These are phyloP conservation scores for Dallia pectoralis DNA, from an alignment of 2,797 vertebrate genomes.

Conservation along the genomic window DNA sequence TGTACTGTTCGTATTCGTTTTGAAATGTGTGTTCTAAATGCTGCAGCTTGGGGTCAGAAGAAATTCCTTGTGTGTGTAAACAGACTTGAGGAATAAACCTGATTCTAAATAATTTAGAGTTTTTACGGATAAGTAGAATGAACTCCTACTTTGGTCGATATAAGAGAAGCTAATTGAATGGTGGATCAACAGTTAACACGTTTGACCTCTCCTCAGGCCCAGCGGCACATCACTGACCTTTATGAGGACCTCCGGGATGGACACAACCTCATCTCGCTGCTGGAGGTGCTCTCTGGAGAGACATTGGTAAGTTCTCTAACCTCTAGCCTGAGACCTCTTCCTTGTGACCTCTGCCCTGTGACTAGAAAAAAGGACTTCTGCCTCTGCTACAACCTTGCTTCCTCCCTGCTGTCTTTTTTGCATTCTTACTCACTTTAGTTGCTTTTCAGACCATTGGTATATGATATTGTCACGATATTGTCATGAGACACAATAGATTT, in stretches of 20 bases:
- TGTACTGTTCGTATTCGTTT: too few species aligned
- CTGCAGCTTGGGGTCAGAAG: too few species aligned
- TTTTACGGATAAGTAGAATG: too few species aligned
- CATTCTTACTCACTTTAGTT: conserved; percentile 22
- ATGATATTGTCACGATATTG: conserved; percentile 12
- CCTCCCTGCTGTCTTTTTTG: conserved; percentile 4
- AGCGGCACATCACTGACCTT: conserved; percentile 91
- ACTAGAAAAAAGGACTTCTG: conserved; percentile 10
- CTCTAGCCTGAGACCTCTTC: conserved; percentile 21
- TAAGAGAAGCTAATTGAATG: neutral
- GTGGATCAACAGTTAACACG: neutral
- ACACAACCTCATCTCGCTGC: conserved; percentile 94
- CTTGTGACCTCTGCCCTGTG: conserved; percentile 25
- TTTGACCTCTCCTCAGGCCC: conserved; percentile 71
- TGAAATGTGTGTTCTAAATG: too few species aligned
- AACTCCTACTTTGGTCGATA: too few species aligned
- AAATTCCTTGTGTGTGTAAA: too few species aligned
- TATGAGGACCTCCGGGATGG: conserved; percentile 95
- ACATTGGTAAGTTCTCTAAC: conserved; percentile 81
- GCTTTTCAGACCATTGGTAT: neutral
- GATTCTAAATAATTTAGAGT: neutral
- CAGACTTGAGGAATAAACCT: too few species aligned
- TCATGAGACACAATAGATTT: conserved; percentile 1
- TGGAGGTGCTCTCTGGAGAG: conserved; percentile 94
- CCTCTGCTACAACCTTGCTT: conserved; percentile 28